phyloP scores from a whole-genome alignment of 2,113 vertebrate species.

The Anseranas semipalmata region DNA sequence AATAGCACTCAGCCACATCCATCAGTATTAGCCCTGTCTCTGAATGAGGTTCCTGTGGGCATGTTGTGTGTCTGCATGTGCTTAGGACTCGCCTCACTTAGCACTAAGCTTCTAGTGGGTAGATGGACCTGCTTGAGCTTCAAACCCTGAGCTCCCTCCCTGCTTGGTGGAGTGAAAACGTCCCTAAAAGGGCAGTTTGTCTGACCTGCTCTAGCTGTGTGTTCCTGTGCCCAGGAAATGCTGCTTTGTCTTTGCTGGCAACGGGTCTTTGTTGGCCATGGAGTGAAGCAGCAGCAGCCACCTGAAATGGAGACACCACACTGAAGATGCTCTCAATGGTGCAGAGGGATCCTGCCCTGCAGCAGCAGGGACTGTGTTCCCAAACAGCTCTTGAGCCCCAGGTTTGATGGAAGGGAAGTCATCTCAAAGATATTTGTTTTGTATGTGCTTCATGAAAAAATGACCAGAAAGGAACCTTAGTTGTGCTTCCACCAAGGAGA shows the following conservation, averaged over 20 bases:
- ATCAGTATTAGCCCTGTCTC: neutral
- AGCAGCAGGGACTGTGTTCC: neutral
- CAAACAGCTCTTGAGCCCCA: neutral
- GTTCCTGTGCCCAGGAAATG: neutral
- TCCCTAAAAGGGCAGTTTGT: neutral
- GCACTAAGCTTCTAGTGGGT: neutral
- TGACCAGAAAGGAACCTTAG: neutral
- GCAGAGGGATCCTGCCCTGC: neutral
- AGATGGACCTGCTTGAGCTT: neutral
- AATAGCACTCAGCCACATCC: neutral
- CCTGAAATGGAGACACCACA: neutral
- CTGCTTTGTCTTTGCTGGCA: neutral
- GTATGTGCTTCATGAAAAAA: neutral
- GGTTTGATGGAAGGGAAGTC: neutral
- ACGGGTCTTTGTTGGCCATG: neutral
- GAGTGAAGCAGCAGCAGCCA: neutral
- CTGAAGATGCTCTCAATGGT: neutral
- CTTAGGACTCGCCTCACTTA: neutral
- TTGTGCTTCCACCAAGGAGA: neutral
- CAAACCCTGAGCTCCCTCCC: neutral
- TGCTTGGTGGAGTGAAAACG: neutral
- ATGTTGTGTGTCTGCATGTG: rapidly evolving
- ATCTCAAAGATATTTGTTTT: neutral
- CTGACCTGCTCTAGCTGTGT: neutral
- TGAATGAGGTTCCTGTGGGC: neutral